Evolutionary conservation across 1,140 invertebrate species (phyloP).

Genomic region (Globodera ellingtonae): DNA sequence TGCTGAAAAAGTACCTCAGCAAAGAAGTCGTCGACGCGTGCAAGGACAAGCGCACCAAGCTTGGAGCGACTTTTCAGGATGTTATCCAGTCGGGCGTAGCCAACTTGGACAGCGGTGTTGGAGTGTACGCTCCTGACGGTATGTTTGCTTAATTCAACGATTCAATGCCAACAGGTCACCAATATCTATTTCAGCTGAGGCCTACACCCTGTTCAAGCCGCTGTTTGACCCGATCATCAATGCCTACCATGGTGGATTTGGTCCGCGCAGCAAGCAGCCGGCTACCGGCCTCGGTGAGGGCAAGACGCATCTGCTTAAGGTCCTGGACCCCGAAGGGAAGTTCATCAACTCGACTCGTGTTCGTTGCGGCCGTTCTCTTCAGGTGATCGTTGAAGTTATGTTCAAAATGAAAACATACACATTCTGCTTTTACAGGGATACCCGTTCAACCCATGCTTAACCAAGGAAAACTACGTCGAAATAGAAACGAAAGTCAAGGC

Average conservation of each 20-base stretch:
- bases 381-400: slow-evolving; percentile 23
- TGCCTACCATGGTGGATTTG: no score
- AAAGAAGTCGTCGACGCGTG: no score
- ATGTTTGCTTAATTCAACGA: no score
- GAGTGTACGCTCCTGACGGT: slow-evolving; percentile 87
- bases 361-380: slow-evolving; percentile 66
- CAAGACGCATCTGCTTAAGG: slow-evolving; percentile 74
- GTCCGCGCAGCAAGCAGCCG: no score
- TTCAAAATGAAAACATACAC: no score
- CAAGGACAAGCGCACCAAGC: no score
- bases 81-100: slow-evolving; percentile 73
- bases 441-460: no score
- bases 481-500: slow-evolving; percentile 65
- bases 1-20: slow-evolving; percentile 66
- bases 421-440: slow-evolving; percentile 76
- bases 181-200: neutral
- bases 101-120: slow-evolving; percentile 76
- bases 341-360: slow-evolving; percentile 92
- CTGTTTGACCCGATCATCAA: slow-evolving; percentile 83
- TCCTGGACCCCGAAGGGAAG: no score
- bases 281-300: no score
- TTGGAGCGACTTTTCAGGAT: slow-evolving; percentile 62
- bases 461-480: slow-evolving; percentile 61
- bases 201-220: slow-evolving; percentile 85
- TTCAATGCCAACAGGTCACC: neutral